Base-by-base conservation (phyloP, 2,888 invertebrate genomes). In the Ophion ventricosus region DNA sequence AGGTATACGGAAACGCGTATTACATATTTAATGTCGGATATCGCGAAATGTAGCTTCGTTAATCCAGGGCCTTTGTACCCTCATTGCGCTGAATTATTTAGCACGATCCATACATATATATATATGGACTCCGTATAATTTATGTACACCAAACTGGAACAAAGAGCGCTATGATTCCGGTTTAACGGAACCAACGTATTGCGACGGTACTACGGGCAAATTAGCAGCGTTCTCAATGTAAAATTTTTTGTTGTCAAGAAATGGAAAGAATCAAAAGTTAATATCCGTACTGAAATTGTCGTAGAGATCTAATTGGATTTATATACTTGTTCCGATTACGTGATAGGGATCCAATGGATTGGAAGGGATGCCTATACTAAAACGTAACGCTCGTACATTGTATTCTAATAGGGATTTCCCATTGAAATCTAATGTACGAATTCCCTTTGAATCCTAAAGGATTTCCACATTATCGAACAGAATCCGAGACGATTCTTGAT, bases 41-140 rank as follows among this genome's bases (percentile, higher is more conserved):
- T 80, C 59, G 40, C 59, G 25, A 73, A 73, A 83, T 54, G 72
- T 67, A 72, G 49, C 70, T 75, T 66, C 69, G 70, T 80, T 80
- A 72, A 80, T 76, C 76, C 75, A 14, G 57, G 64, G 49, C 63
- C 57, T 70, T 74, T 64, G 29, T 79, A 49, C 40, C 26, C 64
- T 56, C 63, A 25, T 61, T 56, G 61, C 57, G 43, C 23, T 54
- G 69, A n/a, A 29, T 64, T 57, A 70, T 75, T 57, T 11, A 23
- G 4, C 8, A 17, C 7, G 23, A 10, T 17, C 14, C 23, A 25
- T 57, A 63, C 43, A 43, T 10, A 59, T 5, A 43, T 10, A 59
- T 5, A 43, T 57, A 40, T 23, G 35, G 3, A 29, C 56, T 29
- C n/a, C 26, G 26, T 73, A 59, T 54, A 69, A 54, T 80, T 26